Base-by-base conservation (phyloP, 2,113 vertebrate species). In the Cygnus atratus region DNA sequence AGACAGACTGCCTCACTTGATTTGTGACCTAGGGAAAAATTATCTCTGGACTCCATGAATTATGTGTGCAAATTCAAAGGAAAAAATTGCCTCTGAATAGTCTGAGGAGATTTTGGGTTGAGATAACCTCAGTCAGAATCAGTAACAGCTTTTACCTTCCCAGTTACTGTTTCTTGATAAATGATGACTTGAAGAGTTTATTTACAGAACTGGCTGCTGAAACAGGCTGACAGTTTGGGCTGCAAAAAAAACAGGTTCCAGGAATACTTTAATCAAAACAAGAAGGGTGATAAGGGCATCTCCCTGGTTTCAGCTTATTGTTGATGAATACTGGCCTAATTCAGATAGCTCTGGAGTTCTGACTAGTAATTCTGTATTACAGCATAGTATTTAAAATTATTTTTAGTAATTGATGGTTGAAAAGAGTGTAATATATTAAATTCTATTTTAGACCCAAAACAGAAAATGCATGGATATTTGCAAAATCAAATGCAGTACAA, bases 401-500 rank as follows among this genome's bases (percentile, higher is more conserved):
- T 71, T 82, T 82, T 94, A 89, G 33, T 66, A 77, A 85, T 20
- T 77, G 39, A 46, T 65, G 33, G 19, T 54, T 66, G 26, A 44
- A 79, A 70, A 90, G 25, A 73, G 22, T 11, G 13, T 89, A 62
- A 82, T 55, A 65, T 94, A 17, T 93, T 93, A 80, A 90, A 86
- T 85, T 97, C 50, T 97, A 39, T 95, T 98, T 66, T 91, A 99
- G 99, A 95, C 97, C 97, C 41, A 98, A 98, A 48, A 98, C 99
- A 95, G 98, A 98, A 87, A 97, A 98, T 78, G 98, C 99, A 6
- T 99, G 99, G 99, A 94, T 96, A 55, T 99, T 99, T 98, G 99
- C 99, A 95, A 98, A 98, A 85, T 96, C 98, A 97, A 99, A 98
- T 91, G 98, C 98, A 61, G 91, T 99, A 75, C 99, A 99, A 97